A percentile compares a stretch with the other conserved stretches of the same genome.
These are phyloP conservation scores for Drymonia ruficornis DNA, from an alignment of 2,888 invertebrate species.

Conservation along the genomic window DNA sequence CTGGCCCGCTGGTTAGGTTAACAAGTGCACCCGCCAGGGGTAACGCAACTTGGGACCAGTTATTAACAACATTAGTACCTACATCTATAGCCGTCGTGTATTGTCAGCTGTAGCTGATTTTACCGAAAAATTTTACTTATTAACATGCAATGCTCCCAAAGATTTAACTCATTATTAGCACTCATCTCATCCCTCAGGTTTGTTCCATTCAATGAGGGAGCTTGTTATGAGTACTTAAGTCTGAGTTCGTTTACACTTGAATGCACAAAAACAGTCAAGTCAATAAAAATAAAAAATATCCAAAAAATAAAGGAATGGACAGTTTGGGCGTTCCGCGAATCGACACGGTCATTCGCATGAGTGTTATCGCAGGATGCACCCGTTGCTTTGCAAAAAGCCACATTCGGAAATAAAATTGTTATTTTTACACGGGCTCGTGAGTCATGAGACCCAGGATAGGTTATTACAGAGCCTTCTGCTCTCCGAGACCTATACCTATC, in stretches of 20 bases:
- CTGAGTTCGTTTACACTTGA: too few species aligned
- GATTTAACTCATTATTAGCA: too few species aligned
- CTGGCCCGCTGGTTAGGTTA: slow-evolving; percentile 71
- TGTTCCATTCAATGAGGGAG: too few species aligned
- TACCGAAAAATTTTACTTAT: too few species aligned
- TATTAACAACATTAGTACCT: background rate
- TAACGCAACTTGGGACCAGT: slow-evolving; percentile 52
- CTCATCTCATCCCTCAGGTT: too few species aligned
- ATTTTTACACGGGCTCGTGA: slow-evolving; percentile 16
- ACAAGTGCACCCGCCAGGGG: slow-evolving; percentile 76
- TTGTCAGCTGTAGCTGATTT: too few species aligned
- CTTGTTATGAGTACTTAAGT: too few species aligned
- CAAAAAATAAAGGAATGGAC: background rate
- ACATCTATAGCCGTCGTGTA: background rate
- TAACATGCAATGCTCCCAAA: too few species aligned
- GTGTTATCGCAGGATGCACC: slow-evolving; percentile 51
- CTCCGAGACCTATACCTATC: too few species aligned
- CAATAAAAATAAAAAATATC: too few species aligned
- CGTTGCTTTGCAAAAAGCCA: slow-evolving; percentile 38
- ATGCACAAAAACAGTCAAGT: too few species aligned
- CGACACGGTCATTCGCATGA: slow-evolving; percentile 50
- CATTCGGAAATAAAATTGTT: slow-evolving; percentile 24
- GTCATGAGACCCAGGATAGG: background rate
- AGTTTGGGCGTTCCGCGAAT: slow-evolving; percentile 35
- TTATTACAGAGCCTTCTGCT: too few species aligned